Base-by-base conservation (phyloP, 2,113 vertebrate species). In the Indicator indicator region DNA sequence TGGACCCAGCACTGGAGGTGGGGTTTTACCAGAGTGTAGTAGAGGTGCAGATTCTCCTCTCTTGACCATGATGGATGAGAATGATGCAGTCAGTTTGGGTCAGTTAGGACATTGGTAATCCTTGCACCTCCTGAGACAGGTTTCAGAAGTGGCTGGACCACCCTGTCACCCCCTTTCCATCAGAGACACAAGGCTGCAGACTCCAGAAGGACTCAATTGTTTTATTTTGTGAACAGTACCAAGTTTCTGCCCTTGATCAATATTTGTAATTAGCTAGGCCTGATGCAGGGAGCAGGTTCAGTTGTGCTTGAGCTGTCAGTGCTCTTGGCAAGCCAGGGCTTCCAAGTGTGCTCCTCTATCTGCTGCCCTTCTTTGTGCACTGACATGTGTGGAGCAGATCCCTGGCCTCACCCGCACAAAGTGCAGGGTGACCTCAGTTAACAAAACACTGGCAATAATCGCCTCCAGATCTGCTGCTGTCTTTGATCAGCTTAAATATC, bases 361-460 rank as follows among this genome's bases (percentile, higher is more conserved):
- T 65, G 54, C 88, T 30, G 83, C 26, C 95, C 90, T 85, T 69
- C 75, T 48, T 32, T n/a, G 9, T 13, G 75, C 11, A 7, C 40
- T 32, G 4, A 83, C 96, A 97, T 96, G 84, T 97, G 97, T 62
- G 21, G 78, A 60, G 86, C 97, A 96, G 96, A 95, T 77, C 95
- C 59, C 7, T 9, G 52, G 90, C 86, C 79, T 92, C 93, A 42
- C 92, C 95, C 83, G 40, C 96, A 63, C 93, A n/a, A 78, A 91
- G 86, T 55, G 95, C 94, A 73, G 7, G 21, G 10, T 96, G 97
- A 97, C 96, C 97, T 97, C 96, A 96, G 96, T 72, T 95, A 94
- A 86, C 94, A 82, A 97, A 97, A 97, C 95, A 97, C 94, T 94
- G 70, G 67, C 87, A 48, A 62, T 97, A 97, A 97, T 97, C 93